phyloP scores from a whole-genome alignment of 2,113 vertebrate species.

The Siphamia tubifer region DNA sequence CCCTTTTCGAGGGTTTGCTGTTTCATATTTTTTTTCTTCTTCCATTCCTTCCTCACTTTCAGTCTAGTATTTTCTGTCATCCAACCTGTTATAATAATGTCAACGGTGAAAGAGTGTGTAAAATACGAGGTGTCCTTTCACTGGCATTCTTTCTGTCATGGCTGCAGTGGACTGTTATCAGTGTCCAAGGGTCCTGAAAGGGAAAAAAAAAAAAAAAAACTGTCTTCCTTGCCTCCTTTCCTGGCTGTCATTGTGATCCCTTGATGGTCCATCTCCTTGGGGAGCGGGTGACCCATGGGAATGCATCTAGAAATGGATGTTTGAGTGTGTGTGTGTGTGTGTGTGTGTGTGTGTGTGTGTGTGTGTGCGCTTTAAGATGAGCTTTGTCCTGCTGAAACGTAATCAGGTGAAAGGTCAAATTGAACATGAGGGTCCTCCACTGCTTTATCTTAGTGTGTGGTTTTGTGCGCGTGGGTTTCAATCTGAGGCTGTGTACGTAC shows the following conservation, averaged over 20 bases:
- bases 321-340: background rate
- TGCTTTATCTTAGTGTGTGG: constrained; percentile 14
- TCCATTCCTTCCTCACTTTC: background rate
- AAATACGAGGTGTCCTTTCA: background rate
- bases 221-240: background rate
- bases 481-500: background rate
- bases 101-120: background rate
- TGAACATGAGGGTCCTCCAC: constrained; percentile 12
- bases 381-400: background rate
- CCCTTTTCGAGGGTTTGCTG: background rate
- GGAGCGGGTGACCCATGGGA: constrained; percentile 7
- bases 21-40: background rate
- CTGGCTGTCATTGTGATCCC: constrained; percentile 19
- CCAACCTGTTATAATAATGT: background rate
- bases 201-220: background rate
- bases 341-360: background rate
- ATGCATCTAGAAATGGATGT: background rate
- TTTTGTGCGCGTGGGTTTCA: background rate
- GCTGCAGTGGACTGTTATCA: background rate
- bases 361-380: background rate
- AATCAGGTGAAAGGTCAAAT: constrained; percentile 32
- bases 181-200: constrained; percentile 5
- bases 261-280: background rate
- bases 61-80: background rate
- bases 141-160: background rate